A percentile compares a stretch with the other conserved stretches of the same genome.
Conservation (phyloP, 1,140 invertebrate species). For the Lepidurus arcticus region DNA sequence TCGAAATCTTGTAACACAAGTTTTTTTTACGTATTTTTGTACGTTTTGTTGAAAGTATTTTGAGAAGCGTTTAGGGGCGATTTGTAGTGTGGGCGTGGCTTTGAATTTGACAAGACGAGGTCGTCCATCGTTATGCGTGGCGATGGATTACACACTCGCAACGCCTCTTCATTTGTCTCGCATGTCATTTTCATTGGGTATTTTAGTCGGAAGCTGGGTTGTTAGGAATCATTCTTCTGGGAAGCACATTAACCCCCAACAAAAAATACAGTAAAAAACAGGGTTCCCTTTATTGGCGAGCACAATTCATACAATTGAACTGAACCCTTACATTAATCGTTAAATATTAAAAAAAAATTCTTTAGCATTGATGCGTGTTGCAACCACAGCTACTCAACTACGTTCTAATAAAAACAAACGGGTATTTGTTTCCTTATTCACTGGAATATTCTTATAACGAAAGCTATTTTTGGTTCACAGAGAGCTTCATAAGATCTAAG, state of each 20-base stretch:
- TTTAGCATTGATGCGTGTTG: too few relatives aligned
- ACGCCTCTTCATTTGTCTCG: slow-evolving; percentile 8
- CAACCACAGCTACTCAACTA: too few relatives aligned
- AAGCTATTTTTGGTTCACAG: not conserved
- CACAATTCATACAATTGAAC: too few relatives aligned
- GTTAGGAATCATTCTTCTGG: not conserved
- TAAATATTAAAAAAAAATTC: too few relatives aligned
- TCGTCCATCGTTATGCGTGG: not conserved
- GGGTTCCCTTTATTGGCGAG: too few relatives aligned
- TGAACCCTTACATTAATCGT: too few relatives aligned
- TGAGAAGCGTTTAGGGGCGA: not conserved
- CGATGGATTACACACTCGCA: slow-evolving; percentile 9
- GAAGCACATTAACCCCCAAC: not conserved
- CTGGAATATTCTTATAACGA: not conserved
- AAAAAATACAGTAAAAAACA: not conserved
- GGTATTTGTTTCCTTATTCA: not conserved
- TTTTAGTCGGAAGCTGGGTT: slow-evolving; percentile 2
- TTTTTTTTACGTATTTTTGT: not conserved
- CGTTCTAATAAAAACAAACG: too few relatives aligned
- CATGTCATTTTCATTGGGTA: slow-evolving; percentile 1
- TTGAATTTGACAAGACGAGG: not conserved
- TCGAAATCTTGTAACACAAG: not conserved
- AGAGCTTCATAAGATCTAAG: not conserved
- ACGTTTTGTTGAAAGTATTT: not conserved
- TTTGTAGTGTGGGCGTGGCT: slow-evolving; percentile 5